Base-by-base conservation (phyloP, 1,140 invertebrate species). In the Microplitis demolitor region DNA sequence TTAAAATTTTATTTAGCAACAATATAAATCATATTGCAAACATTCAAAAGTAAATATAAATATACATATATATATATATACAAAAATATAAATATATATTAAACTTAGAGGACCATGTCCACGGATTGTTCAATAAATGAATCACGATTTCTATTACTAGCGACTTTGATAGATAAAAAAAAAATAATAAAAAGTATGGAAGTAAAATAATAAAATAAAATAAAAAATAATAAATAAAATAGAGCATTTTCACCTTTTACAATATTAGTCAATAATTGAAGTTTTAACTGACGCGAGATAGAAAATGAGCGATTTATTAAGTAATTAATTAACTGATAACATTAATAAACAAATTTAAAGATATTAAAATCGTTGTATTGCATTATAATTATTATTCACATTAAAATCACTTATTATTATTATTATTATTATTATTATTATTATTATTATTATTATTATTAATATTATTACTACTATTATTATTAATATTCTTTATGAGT, bases 391-490 rank as follows among this genome's bases (percentile, higher is more conserved):
- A 54, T 54, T 54, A 54, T 9, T 45, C n/a, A n/a, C 13, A 5
- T 54, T 54, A 71, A 74, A 72, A 69, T 78, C 73, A 63, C 63
- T 73, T 71, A 77, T 74, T 66, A 67, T 51, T 74, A 61, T 73
- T 75, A 74, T 75, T 61, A 76, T 71, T 70, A 75, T 69, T 71
- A 69, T 69, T 76, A 77, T 78, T 77, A 78, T 72, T 31, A 74
- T 67, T 54, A 58, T 76, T 14, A 73, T 74, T 61, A 73, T 73
- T 77, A 51, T 72, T 39, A 76, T 73, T 73, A 77, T 66, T 75
- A 74, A 74, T 79, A 79, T 79, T 73, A 24, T 24, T 24, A 24
- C n/a, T n/a, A n/a, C n/a, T n/a, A 74, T 74, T 79, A 79, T 79
- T 73, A 24, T 24, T 24, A 24, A 24, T 24, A 24, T 24, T 24